phyloP scores from a whole-genome alignment of 1,140 invertebrate genomes.

The Cotesia vestalis region DNA sequence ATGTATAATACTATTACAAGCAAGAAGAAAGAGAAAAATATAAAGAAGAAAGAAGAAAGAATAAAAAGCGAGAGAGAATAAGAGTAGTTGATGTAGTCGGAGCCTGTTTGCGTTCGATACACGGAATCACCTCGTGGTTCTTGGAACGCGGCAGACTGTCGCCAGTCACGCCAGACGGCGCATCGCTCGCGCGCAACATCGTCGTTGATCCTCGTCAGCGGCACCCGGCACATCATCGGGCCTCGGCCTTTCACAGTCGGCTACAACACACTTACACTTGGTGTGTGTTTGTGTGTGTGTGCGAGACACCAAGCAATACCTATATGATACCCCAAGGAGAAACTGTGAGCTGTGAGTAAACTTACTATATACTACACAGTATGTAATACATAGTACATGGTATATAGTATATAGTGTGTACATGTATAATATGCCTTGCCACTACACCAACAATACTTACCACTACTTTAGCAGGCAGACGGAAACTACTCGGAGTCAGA shows the following conservation, averaged over 20 bases:
- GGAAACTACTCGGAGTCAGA: slow-evolving; percentile 23
- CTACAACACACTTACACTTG: not conserved
- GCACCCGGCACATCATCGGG: slow-evolving; percentile 43
- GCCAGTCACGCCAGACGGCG: slow-evolving; percentile 64
- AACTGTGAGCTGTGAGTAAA: too few relatives aligned
- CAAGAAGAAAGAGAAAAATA: not conserved
- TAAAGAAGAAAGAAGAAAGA: not conserved
- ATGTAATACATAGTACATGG: too few relatives aligned
- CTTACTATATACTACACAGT: too few relatives aligned
- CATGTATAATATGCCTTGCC: too few relatives aligned
- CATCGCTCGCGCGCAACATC: slow-evolving; percentile 54
- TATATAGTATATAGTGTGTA: too few relatives aligned
- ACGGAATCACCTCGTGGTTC: slow-evolving; percentile 65
- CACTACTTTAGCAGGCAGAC: slow-evolving; percentile 12
- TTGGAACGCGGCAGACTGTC: slow-evolving; percentile 65
- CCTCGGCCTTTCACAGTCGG: slow-evolving; percentile 38
- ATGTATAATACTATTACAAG: not conserved
- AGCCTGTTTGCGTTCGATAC: slow-evolving; percentile 59
- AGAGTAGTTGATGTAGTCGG: slow-evolving; percentile 38
- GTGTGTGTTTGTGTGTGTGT: not conserved
- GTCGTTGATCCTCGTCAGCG: slow-evolving; percentile 33
- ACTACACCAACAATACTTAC: not conserved
- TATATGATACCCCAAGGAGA: not conserved
- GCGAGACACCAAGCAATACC: not conserved
- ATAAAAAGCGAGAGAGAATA: slow-evolving; percentile 24